Conservation (phyloP, 1,140 invertebrate species). For the Drosophila tropicalis region DNA sequence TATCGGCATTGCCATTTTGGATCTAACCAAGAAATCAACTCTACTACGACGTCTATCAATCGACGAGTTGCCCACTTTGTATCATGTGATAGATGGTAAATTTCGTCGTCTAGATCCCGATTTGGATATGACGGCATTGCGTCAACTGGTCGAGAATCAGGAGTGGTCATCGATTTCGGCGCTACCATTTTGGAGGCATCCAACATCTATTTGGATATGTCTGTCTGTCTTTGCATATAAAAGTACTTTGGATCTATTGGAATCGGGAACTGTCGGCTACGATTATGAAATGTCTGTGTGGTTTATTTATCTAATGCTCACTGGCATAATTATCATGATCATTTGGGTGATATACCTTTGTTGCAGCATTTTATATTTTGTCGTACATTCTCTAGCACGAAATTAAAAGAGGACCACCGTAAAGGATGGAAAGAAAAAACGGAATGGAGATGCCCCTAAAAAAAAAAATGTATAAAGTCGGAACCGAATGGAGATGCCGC, state of each 20-base stretch:
- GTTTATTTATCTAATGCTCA: neutral
- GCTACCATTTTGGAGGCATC: slow-evolving; percentile 9
- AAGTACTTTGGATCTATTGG: neutral
- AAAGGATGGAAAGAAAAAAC: neutral
- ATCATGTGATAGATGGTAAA: slow-evolving; percentile 20
- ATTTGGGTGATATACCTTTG: neutral
- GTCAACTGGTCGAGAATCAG: neutral
- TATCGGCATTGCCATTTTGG: slow-evolving; percentile 5
- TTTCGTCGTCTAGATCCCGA: slow-evolving; percentile 1
- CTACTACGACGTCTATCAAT: neutral
- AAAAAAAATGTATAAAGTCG: no score
- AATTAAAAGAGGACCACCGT: slow-evolving; percentile 46
- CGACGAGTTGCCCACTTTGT: neutral
- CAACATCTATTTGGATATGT: slow-evolving; percentile 2
- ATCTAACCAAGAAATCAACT: neutral
- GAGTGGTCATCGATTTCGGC: neutral
- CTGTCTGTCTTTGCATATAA: neutral
- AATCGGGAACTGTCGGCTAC: neutral
- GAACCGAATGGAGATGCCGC: no score
- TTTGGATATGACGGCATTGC: neutral
- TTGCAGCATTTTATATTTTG: neutral
- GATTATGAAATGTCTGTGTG: neutral
- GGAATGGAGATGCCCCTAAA: no score
- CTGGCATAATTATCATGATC: neutral
- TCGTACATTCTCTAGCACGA: neutral